A percentile compares a stretch with the other conserved stretches of the same genome.
These are phyloP conservation scores for Coremacera marginata DNA, from an alignment of 2,888 invertebrate genomes.

Conservation along the genomic window DNA sequence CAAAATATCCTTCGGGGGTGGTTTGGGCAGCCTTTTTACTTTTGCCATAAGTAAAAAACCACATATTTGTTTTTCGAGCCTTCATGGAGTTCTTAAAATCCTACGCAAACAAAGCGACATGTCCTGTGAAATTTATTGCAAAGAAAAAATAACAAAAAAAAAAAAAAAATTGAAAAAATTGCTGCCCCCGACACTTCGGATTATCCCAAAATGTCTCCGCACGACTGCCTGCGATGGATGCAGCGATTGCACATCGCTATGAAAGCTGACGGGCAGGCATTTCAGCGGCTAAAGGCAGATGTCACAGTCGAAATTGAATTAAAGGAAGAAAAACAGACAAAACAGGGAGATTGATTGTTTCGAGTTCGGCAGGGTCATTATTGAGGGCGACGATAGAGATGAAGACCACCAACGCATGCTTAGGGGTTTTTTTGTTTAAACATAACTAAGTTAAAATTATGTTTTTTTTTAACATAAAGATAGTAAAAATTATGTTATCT, in stretches of 20 bases:
- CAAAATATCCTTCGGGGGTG: slow-evolving; percentile 40
- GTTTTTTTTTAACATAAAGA: too few species aligned
- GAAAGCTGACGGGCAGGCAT: neutral
- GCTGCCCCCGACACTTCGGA: slow-evolving; percentile 26
- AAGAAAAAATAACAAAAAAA: neutral
- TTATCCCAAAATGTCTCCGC: slow-evolving; percentile 38
- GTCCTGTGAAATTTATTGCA: slow-evolving; percentile 4
- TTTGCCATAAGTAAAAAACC: slow-evolving; percentile 29
- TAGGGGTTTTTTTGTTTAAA: neutral
- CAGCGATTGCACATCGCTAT: slow-evolving; percentile 26
- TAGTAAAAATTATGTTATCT: too few species aligned
- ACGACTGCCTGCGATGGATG: slow-evolving; percentile 33
- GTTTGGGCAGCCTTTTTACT: slow-evolving; percentile 16
- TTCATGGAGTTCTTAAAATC: slow-evolving; percentile 30
- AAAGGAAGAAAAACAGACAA: slow-evolving; percentile 63
- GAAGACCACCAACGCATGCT: slow-evolving; percentile 15
- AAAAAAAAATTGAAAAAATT: slow-evolving; percentile 20
- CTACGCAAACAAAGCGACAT: slow-evolving; percentile 36
- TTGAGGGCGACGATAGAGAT: neutral
- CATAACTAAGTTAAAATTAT: slow-evolving; percentile 2
- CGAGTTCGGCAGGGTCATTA: slow-evolving; percentile 25
- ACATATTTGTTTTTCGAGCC: slow-evolving; percentile 29
- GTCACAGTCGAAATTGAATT: slow-evolving; percentile 70
- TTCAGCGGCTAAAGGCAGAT: slow-evolving; percentile 62
- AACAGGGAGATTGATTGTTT: slow-evolving; percentile 67